Evolutionary conservation across 2,797 vertebrate genomes (phyloP), one percentile per base, ranked within the genome.

Genomic region (Malacoraja senta): DNA sequence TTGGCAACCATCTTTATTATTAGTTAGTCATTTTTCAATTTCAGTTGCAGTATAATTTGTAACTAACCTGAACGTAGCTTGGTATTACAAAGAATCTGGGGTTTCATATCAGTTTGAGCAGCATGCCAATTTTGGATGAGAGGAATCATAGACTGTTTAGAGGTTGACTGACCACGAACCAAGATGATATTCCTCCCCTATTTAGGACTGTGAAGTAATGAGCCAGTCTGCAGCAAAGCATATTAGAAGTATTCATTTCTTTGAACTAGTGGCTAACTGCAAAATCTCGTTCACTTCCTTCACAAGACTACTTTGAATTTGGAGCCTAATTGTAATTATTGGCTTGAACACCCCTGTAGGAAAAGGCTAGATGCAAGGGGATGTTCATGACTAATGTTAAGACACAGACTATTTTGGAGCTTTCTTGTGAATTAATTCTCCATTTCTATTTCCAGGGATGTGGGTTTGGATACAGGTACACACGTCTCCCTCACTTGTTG

Each of bases 381-480:
- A n/a, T 61, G 26, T 84, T 84, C 53, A 58, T 58, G 44, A 61
- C 53, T 10, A 61, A 58, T 83, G 19, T 12, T 21, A 15, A 12
- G 81, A n/a, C 13, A 61, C 15, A 8, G 24, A 9, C 72, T 76
- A 8, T 76, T 29, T 19, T 19, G 12, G 35, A 80, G 35, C 21
- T 80, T 80, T 44, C 35, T 44, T 44, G 44, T 53, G 4, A 53
- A 53, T 53, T 53, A 35, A 38, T 91, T 88, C 26, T 93, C 15
- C 44, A 7, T 26, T 77, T 58, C 53, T 84, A 9, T n/a, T 83
- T 92, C 35, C 95, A 99, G 99, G 99, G 99, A 72, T 99, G 98
- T 96, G 99, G 99, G 12, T 99, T 99, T 8, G 99, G 99, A 58
- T 99, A 99, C 96, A 97, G 99, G 93, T 99, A 99, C 95, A 99